A percentile compares a stretch with the other conserved stretches of the same genome.
These are phyloP conservation scores for Trachymyrmex septentrionalis DNA, from an alignment of 1,140 invertebrate species.

Conservation along the genomic window DNA sequence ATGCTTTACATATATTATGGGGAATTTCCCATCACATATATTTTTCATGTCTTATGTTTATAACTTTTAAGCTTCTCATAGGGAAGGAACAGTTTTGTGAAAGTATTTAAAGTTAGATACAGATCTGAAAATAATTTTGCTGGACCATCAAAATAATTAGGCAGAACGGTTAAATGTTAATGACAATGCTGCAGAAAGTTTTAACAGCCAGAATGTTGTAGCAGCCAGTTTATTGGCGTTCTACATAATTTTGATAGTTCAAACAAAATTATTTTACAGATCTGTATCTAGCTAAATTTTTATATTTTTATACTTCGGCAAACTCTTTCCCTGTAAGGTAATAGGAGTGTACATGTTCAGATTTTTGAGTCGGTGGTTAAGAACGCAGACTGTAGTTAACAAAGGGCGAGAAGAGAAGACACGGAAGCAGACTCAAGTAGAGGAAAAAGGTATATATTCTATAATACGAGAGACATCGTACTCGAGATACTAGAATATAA, in stretches of 20 bases:
- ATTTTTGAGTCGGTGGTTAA: background rate
- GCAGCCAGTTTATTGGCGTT: too few relatives aligned
- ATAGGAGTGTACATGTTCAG: background rate
- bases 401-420: background rate
- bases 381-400: background rate
- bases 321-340: background rate
- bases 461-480: constrained; percentile 20
- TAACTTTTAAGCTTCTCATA: background rate
- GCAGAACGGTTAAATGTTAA: too few relatives aligned
- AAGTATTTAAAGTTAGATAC: too few relatives aligned
- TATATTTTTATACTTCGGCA: too few relatives aligned
- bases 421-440: background rate
- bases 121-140: too few relatives aligned
- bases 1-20: background rate
- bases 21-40: background rate
- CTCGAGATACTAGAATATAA: constrained; percentile 71
- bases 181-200: too few relatives aligned
- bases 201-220: too few relatives aligned
- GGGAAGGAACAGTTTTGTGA: too few relatives aligned
- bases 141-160: too few relatives aligned
- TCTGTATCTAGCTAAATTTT: too few relatives aligned
- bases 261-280: too few relatives aligned
- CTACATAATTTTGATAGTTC: too few relatives aligned
- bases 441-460: background rate
- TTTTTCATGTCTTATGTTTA: background rate